Evolutionary conservation across 2,797 vertebrate species (phyloP).

Genomic region (Neomorphus geoffroyi): DNA sequence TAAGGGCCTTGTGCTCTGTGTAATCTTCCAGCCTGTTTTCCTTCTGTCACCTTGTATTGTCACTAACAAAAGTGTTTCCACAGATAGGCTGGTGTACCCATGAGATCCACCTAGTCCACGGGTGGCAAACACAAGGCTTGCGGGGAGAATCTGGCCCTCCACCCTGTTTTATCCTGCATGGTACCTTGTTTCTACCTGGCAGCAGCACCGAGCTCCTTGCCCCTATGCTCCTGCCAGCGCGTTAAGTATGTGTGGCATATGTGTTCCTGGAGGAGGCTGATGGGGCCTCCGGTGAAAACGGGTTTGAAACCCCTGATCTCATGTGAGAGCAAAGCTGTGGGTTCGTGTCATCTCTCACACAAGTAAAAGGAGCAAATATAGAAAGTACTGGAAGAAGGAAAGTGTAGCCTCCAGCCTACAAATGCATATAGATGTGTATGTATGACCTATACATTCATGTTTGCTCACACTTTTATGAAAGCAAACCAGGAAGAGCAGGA

Average conservation of each 20-base stretch:
- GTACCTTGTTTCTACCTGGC: too few species aligned
- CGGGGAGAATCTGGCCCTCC: too few species aligned
- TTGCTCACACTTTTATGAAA: not conserved
- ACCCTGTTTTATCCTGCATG: too few species aligned
- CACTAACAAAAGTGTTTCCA: not conserved
- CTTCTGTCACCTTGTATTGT: not conserved
- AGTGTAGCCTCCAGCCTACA: not conserved
- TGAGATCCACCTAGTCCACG: not conserved
- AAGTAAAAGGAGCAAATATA: not conserved
- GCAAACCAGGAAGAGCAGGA: accelerated
- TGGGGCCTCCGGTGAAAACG: too few species aligned
- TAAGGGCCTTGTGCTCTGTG: not conserved
- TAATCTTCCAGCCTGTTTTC: not conserved
- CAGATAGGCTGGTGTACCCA: not conserved
- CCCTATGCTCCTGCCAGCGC: too few species aligned
- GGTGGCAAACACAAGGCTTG: too few species aligned
- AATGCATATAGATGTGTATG: too few species aligned
- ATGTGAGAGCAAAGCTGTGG: not conserved
- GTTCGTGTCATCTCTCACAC: not conserved
- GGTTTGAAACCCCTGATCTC: too few species aligned
- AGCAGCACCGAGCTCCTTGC: too few species aligned
- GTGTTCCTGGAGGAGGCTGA: too few species aligned
- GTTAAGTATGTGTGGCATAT: too few species aligned
- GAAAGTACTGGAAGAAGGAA: not conserved
- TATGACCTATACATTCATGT: accelerated